These are phyloP conservation scores for Eurypyga helias DNA, from an alignment of 2,113 vertebrate species.

Conservation along the genomic window DNA sequence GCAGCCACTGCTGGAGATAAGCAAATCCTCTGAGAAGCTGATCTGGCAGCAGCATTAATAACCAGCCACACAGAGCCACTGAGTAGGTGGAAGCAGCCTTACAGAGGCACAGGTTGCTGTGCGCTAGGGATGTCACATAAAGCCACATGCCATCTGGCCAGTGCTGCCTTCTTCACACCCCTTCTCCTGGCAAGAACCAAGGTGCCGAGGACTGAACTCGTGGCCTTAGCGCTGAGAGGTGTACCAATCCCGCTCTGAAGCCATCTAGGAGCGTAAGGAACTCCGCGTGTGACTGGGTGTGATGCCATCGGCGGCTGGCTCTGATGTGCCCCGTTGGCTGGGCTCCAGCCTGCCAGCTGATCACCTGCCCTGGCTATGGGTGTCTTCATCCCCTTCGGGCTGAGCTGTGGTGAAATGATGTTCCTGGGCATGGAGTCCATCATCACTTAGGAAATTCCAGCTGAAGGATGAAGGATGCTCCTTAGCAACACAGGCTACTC, in stretches of 20 bases:
- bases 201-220: fast-evolving
- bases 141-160: background rate
- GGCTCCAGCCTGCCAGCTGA: background rate
- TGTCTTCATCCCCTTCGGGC: background rate
- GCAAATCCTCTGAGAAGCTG: background rate
- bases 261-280: background rate
- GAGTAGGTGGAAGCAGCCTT: background rate
- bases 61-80: background rate
- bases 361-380: background rate
- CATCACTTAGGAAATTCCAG: background rate
- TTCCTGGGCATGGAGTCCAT: background rate
- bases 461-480: background rate
- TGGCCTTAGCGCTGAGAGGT: background rate
- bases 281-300: background rate
- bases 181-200: background rate
- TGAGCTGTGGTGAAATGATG: background rate
- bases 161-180: background rate
- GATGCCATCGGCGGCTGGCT: background rate
- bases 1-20: background rate
- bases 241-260: background rate
- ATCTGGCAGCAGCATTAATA: background rate
- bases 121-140: background rate
- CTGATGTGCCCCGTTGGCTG: background rate
- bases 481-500: conserved; percentile 19
- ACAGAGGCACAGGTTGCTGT: background rate